phyloP scores from a whole-genome alignment of 64 coral and sea anemone genomes.

The Actinia equina region DNA sequence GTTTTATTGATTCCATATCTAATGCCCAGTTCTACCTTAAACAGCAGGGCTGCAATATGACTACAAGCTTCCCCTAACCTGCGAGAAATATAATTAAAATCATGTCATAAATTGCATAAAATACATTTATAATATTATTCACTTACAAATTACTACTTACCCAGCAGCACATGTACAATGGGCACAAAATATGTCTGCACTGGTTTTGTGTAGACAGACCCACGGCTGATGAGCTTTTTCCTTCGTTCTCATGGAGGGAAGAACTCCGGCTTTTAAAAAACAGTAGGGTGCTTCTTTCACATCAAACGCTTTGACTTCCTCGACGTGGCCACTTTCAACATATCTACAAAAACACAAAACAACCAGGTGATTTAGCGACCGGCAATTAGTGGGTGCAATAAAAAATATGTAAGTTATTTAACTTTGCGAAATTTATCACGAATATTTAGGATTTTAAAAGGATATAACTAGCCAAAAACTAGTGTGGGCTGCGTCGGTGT shows the following conservation, averaged over 20 bases:
- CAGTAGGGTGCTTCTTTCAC: background rate
- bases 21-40: background rate
- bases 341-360: too few species aligned
- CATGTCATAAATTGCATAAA: background rate
- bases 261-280: background rate
- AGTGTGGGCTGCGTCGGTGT: too few species aligned
- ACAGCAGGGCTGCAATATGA: background rate
- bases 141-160: background rate
- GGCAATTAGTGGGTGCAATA: too few species aligned
- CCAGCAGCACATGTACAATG: constrained; percentile 41
- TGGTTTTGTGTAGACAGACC: constrained; percentile 41
- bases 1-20: constrained; percentile 13
- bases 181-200: constrained; percentile 10
- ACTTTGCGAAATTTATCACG: too few species aligned
- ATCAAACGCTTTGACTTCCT: too few species aligned
- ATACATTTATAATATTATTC: background rate
- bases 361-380: too few species aligned
- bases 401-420: too few species aligned
- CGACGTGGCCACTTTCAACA: too few species aligned
- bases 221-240: background rate
- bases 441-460: too few species aligned
- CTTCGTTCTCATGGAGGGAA: background rate
- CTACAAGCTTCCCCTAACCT: background rate
- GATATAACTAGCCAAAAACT: too few species aligned
- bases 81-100: background rate